A percentile compares a stretch with the other conserved stretches of the same genome.
These are phyloP conservation scores for Podilymbus podiceps DNA, from an alignment of 2,113 vertebrate species.

Conservation along the genomic window DNA sequence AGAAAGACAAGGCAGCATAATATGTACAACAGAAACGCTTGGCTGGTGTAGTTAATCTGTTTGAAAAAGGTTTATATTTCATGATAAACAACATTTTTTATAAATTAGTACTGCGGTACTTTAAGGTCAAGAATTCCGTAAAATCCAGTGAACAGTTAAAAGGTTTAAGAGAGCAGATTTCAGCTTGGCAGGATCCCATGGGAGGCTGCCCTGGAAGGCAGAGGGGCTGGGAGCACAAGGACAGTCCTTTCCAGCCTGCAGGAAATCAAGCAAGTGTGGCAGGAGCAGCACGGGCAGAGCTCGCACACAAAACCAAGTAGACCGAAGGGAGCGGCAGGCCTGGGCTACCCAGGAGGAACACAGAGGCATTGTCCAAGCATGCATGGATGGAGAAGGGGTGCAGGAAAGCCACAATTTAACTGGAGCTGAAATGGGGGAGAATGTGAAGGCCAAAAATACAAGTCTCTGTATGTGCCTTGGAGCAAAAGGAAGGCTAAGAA, in stretches of 20 bases:
- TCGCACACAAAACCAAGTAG: neutral
- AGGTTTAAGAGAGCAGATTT: neutral
- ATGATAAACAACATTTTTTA: neutral
- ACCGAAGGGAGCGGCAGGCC: neutral
- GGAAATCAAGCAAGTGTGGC: neutral
- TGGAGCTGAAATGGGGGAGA: neutral
- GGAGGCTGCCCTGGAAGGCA: neutral
- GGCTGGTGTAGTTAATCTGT: neutral
- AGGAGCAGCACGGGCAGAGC: neutral
- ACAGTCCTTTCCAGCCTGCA: neutral
- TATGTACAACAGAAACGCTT: neutral
- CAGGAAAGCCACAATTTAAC: neutral
- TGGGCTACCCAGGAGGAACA: neutral
- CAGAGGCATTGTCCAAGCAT: neutral
- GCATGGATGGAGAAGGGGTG: neutral
- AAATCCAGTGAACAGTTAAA: neutral
- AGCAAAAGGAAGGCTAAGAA: neutral
- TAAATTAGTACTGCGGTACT: neutral
- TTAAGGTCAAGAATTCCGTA: neutral
- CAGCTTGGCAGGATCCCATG: neutral
- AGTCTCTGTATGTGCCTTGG: neutral
- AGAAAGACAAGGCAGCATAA: neutral
- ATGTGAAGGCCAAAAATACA: neutral
- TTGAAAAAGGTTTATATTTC: neutral
- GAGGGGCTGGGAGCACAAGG: neutral